Evolutionary conservation across 2,888 invertebrate genomes (phyloP), one percentile per base, ranked within the genome.

Genomic region (Stenichneumon culpator): DNA sequence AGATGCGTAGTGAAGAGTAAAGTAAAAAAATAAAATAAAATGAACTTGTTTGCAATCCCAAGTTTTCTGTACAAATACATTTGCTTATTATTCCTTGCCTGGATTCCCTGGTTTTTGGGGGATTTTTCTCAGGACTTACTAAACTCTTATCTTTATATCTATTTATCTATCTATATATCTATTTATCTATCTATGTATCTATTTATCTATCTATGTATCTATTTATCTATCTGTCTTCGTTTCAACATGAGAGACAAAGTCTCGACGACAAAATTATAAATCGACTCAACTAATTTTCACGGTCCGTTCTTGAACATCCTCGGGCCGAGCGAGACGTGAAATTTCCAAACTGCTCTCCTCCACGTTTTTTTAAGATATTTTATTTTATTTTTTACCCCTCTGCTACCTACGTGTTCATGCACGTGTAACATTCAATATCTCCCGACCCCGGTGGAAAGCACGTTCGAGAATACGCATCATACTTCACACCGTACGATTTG

Each of bases 351-450:
- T 36, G 74, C 19, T 22, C 52, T 28, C 69, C 14, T 14, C 22
- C 44, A 19, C 19, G 6, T 57, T 63, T 44, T n/a, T 60, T 52
- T 44, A 44, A 39, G 2, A 39, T 11, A 39, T 39, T 11, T 39
- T 39, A 32, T 39, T 39, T 39, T 39, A 39, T 39, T 39, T 11
- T 3, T 39, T 11, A 39, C 11, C 72, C 52, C 80, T 78, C 84
- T 74, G 78, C 86, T 86, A 86, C 87, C 83, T 80, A 86, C 82
- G 85, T 86, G 82, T 88, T 87, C 87, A 88, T 87, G 82, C 86
- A 83, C 88, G 82, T 86, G 86, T 82, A 82, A 84, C 82, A 79
- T 79, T 79, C 79, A 44, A 74, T 72, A 86, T 87, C 63, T 83
- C 44, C 67, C 68, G 60, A 75, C 65, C 82, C 54, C 54, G 74